Base-by-base conservation (phyloP, 2,888 invertebrate genomes). In the Cyrtodaria siliqua region DNA sequence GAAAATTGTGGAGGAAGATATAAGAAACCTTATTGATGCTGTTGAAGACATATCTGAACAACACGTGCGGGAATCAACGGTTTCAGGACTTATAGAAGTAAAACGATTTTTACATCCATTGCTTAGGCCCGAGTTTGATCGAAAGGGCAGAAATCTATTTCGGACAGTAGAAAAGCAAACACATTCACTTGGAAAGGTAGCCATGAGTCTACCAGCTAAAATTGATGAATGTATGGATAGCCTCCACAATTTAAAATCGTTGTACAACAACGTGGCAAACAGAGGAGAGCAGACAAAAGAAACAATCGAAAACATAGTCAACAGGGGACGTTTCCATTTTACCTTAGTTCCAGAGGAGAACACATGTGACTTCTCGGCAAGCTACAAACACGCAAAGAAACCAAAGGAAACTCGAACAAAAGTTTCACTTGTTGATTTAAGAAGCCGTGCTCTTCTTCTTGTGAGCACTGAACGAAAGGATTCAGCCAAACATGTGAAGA, bases 41-140 rank as follows among this genome's bases (percentile, higher is more conserved):
- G 86, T 85, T 3, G 87, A 87, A 62, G 85, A 87, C 44, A 84
- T 85, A 38, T 84, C 87, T 9, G 87, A 87, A 33, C 81, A 84
- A 29, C 84, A 78, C 63, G 83, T 87, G 2, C 67, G 77, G 44
- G 87, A 87, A 66, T 82, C 83, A 3, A 84, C 87, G 9, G 85
- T 87, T 1, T 84, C 86, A 2, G 78, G 74, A 24, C 67, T 86
- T 1, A 84, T 86, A 20, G 82, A 83, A 59, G 76, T 84, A 0
- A 83, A 84, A 56, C 29, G 80, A 14, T 85, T 84, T 63, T 52
- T 86, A 0, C 66, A 70, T n/a, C 83, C 83, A 0, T 26, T 85
- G 2, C 52, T 86, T 12, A 77, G 64, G 23, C 55, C 47, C 6
- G n/a, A 50, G 3, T 23, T 23, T 14, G 33, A 50, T 2, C 12